Base-by-base conservation (phyloP, 2,113 vertebrate species). In the Pterocles gutturalis region DNA sequence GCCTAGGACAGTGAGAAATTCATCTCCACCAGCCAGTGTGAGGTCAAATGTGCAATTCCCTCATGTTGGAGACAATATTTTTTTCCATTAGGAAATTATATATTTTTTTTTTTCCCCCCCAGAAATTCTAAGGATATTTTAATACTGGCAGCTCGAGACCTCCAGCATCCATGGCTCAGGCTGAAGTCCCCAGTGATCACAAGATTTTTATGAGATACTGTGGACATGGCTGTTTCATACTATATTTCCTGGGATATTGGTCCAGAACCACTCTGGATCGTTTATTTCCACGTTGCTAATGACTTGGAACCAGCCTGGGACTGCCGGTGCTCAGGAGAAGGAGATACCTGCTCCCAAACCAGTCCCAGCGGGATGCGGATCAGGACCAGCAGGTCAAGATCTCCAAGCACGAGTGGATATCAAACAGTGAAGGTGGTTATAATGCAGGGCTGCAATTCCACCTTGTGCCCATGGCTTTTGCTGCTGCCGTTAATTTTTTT, bases 291-390 rank as follows among this genome's bases (percentile, higher is more conserved):
- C 15, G 13, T 53, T 41, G 26, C 18, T 51, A 43, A 48, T 66
- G 80, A 34, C 64, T 84, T 43, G 16, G 69, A 92, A n/a, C 28
- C 2, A 4, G 29, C 6, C 55, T 84, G 33, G 12, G 17, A 46
- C 48, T 0, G 0, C 49, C 0, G 0, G n/a, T 38, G 55, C 75
- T 36, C 1, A 2, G 45, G 48, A 87, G 36, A 89, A 55, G 43
- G 66, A 72, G 54, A n/a, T 41, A 17, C 2, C 57, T 46, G 31
- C 67, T 95, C 83, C 66, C 66, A 64, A 53, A 45, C 7, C 51
- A 9, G 0, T 46, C 71, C 75, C 87, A 22, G n/a, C 0, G 25
- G 43, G 76, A 60, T 67, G 18, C 2, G 5, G 57, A 5, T 20
- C 18, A 11, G 57, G 57, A 71, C 10, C 4, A 9, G 62, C 28